These are phyloP conservation scores for Chrysomallon squamiferum DNA, from an alignment of 1,140 invertebrate genomes.

Conservation along the genomic window DNA sequence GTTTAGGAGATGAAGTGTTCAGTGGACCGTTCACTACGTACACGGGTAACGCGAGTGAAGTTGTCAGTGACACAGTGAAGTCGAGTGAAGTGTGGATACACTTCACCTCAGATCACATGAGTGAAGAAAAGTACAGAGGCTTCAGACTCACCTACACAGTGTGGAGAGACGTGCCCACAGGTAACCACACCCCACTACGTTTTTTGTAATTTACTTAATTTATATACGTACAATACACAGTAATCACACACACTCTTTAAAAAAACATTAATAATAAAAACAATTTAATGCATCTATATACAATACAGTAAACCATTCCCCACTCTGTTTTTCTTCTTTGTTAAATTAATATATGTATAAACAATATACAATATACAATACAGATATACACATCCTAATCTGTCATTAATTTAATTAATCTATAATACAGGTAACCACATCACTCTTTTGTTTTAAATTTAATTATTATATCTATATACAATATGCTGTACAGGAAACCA, in stretches of 20 bases:
- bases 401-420: too few species aligned
- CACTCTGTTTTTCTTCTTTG: neutral
- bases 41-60: conserved; percentile 7
- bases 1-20: conserved; percentile 9
- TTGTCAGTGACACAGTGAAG: neutral
- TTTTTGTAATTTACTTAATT: too few species aligned
- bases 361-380: too few species aligned
- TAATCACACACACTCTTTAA: too few species aligned
- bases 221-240: too few species aligned
- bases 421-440: too few species aligned
- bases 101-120: conserved; percentile 14
- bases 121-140: neutral
- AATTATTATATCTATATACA: too few species aligned
- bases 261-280: neutral
- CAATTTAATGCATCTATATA: neutral
- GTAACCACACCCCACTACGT: conserved; percentile 1
- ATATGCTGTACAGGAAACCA: too few species aligned
- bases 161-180: neutral
- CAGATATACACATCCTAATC: too few species aligned
- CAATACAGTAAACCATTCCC: neutral
- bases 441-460: too few species aligned
- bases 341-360: neutral
- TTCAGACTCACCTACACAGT: conserved; percentile 10
- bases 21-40: conserved; percentile 11
- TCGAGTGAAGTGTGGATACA: conserved; percentile 10